These are phyloP conservation scores for Eidolon dupreanum DNA, from an alignment of 2,797 vertebrate genomes.

Conservation along the genomic window DNA sequence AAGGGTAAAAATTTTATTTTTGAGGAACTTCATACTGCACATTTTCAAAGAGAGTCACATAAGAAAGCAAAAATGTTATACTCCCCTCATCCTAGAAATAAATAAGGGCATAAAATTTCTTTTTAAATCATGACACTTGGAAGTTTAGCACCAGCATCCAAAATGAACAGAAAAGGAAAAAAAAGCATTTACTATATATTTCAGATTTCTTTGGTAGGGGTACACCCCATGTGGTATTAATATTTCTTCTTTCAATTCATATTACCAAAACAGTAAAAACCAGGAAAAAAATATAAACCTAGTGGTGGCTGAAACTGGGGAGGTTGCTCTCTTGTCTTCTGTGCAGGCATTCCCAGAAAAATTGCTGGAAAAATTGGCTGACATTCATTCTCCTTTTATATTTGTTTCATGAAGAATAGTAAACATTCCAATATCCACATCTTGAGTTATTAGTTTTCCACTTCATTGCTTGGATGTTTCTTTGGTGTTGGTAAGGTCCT, in stretches of 20 bases:
- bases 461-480: slow-evolving; percentile 86
- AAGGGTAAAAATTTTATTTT: slow-evolving; percentile 86
- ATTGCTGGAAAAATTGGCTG: slow-evolving; percentile 69
- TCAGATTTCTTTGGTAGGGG: slow-evolving; percentile 84
- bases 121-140: slow-evolving; percentile 82
- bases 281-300: slow-evolving; percentile 80
- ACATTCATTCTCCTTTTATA: neutral
- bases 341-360: slow-evolving; percentile 80
- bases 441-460: slow-evolving; percentile 69
- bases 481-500: slow-evolving; percentile 84
- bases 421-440: slow-evolving; percentile 77
- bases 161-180: slow-evolving; percentile 79
- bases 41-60: slow-evolving; percentile 83
- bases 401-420: slow-evolving; percentile 58
- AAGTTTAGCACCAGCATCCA: slow-evolving; percentile 89
- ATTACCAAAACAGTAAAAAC: slow-evolving; percentile 84
- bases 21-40: slow-evolving; percentile 84
- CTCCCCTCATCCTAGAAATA: slow-evolving; percentile 82
- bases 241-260: slow-evolving; percentile 82
- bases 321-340: slow-evolving; percentile 70
- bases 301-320: slow-evolving; percentile 82
- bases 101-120: slow-evolving; percentile 84
- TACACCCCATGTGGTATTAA: slow-evolving; percentile 69
- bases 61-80: slow-evolving; percentile 83
- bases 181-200: slow-evolving; percentile 82